Conservation (phyloP, 2,888 invertebrate genomes). For the Neelides folsomi region DNA sequence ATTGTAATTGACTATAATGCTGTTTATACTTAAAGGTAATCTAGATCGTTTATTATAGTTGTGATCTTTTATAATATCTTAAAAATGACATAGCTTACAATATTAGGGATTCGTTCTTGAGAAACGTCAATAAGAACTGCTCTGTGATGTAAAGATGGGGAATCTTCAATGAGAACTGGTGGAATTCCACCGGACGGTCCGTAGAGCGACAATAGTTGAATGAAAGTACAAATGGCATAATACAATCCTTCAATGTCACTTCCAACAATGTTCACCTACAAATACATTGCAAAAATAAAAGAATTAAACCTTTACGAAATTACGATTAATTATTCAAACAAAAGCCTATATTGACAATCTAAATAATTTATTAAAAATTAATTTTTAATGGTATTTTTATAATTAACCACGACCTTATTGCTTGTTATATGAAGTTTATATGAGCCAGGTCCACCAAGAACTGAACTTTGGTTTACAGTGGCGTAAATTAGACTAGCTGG, state of each 20-base stretch:
- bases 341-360: too few relatives aligned
- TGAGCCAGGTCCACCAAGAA: conserved; percentile 41
- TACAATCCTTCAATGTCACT: conserved; percentile 45
- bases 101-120: conserved; percentile 45
- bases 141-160: conserved; percentile 45
- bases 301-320: too few relatives aligned
- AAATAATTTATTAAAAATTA: neutral
- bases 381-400: neutral
- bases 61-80: too few relatives aligned
- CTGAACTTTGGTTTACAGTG: conserved; percentile 40
- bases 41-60: too few relatives aligned
- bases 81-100: conserved; percentile 35
- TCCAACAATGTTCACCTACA: conserved; percentile 43
- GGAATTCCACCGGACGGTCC: conserved; percentile 35
- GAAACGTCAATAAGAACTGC: conserved; percentile 48
- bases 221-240: conserved; percentile 46
- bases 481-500: conserved; percentile 42
- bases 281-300: conserved; percentile 13
- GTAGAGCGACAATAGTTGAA: conserved; percentile 44
- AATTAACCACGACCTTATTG: conserved; percentile 37
- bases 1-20: too few relatives aligned
- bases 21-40: too few relatives aligned
- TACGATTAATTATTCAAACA: too few relatives aligned
- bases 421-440: conserved; percentile 44
- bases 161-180: conserved; percentile 45